Conservation (phyloP, 2,113 vertebrate genomes). For the Chitala chitala region DNA sequence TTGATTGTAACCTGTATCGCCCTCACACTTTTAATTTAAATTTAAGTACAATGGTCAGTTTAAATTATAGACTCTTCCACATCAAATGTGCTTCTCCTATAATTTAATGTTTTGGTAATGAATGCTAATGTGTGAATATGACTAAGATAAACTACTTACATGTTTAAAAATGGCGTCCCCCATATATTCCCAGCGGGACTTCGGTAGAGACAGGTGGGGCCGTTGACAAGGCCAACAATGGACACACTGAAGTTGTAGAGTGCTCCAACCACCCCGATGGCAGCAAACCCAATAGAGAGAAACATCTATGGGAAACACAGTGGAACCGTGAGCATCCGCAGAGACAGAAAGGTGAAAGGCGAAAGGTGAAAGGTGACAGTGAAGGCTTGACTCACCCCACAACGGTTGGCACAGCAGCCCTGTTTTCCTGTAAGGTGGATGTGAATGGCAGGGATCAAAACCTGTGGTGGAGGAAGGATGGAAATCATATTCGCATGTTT, state of each 20-base stretch:
- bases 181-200: accelerated
- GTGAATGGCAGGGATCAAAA: conserved; percentile 64
- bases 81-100: too few relatives aligned
- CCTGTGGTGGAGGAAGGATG: conserved; percentile 41
- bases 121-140: too few relatives aligned
- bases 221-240: conserved; percentile 55
- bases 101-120: too few relatives aligned
- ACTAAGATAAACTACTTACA: too few relatives aligned
- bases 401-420: conserved; percentile 68
- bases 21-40: too few relatives aligned
- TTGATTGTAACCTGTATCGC: too few relatives aligned
- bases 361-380: neutral
- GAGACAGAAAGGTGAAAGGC: neutral
- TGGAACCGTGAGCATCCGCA: neutral
- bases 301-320: conserved; percentile 60
- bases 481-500: neutral
- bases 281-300: conserved; percentile 64
- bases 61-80: too few relatives aligned
- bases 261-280: conserved; percentile 56
- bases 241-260: conserved; percentile 62
- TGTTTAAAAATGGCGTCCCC: conserved; percentile 53
- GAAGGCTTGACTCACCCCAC: conserved; percentile 60
- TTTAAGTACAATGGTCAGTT: too few relatives aligned
- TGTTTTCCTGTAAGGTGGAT: conserved; percentile 63
- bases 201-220: conserved; percentile 55